These are phyloP conservation scores for Drosophila sechellia DNA, from an alignment of 1,140 invertebrate genomes.

Conservation along the genomic window DNA sequence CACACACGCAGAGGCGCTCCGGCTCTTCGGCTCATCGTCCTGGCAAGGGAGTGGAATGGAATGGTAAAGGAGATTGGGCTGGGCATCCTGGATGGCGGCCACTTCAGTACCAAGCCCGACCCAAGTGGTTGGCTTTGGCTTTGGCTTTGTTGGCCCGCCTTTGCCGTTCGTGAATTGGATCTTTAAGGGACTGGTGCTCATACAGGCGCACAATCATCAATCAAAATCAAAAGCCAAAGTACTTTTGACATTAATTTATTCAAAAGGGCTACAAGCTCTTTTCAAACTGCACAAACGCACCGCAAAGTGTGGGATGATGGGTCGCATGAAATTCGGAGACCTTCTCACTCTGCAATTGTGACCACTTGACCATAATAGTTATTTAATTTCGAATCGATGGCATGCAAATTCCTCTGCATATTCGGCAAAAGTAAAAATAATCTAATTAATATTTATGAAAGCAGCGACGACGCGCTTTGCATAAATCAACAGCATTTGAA, in stretches of 20 bases:
- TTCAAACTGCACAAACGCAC: constrained; percentile 41
- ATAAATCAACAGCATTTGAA: constrained; percentile 79
- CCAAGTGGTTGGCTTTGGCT: constrained; percentile 16
- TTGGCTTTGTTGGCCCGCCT: constrained; percentile 20
- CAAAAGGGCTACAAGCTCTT: constrained; percentile 81
- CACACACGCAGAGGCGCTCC: constrained; percentile 45
- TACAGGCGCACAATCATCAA: constrained; percentile 79
- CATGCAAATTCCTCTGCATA: constrained; percentile 31
- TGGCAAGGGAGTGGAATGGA: constrained; percentile 8
- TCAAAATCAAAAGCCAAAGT: constrained; percentile 84
- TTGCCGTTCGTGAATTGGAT: constrained; percentile 7
- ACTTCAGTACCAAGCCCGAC: constrained; percentile 23
- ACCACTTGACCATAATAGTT: constrained; percentile 46
- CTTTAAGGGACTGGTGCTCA: constrained; percentile 50
- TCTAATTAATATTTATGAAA: constrained; percentile 79
- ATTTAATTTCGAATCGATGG: constrained; percentile 55
- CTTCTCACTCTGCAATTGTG: constrained; percentile 44
- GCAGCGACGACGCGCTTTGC: constrained; percentile 50
- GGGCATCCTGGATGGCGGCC: constrained; percentile 38
- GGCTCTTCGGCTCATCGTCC: constrained; percentile 30
- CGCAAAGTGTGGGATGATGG: background rate
- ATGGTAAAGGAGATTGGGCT: constrained; percentile 1
- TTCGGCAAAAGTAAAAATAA: constrained; percentile 30
- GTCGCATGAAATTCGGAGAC: background rate
- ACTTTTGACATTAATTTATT: constrained; percentile 85